Conservation (phyloP, 2,797 vertebrate genomes). For the Apogon hyalosoma region DNA sequence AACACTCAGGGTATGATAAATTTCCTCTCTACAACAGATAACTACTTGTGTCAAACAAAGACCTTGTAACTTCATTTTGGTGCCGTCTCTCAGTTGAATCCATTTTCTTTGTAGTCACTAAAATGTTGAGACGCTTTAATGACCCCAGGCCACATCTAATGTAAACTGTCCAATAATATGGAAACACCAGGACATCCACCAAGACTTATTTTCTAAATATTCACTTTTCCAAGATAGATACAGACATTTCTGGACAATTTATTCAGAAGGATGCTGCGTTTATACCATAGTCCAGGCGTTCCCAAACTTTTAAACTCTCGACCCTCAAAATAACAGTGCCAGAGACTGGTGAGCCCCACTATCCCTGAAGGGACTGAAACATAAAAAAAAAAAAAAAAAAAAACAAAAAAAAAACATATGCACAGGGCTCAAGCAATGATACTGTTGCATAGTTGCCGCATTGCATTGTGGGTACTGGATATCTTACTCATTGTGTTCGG, state of each 20-base stretch:
- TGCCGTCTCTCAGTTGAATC: background rate
- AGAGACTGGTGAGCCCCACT: too few relatives aligned
- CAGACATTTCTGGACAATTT: background rate
- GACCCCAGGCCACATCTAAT: background rate
- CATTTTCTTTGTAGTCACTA: background rate
- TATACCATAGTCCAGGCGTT: too few relatives aligned
- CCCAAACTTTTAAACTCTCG: too few relatives aligned
- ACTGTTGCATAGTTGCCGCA: background rate
- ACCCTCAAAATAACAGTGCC: background rate
- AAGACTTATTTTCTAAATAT: background rate
- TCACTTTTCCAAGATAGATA: background rate
- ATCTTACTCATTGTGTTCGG: too few relatives aligned
- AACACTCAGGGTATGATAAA: constrained; percentile 34
- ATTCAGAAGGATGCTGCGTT: background rate
- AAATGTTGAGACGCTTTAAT: constrained; percentile 1
- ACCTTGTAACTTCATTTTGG: constrained; percentile 13
- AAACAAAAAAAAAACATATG: too few relatives aligned
- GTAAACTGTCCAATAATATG: background rate
- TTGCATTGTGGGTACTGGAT: too few relatives aligned
- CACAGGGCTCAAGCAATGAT: background rate
- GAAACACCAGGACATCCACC: background rate
- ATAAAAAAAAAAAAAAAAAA: too few relatives aligned
- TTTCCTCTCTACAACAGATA: constrained; percentile 1
- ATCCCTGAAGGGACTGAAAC: background rate
- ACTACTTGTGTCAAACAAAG: constrained; percentile 9